Percentiles rank a stretch among this genome's conserved stretches.
Evolutionary conservation across 1,140 invertebrate species (phyloP).

Genomic region (Drosophila athabasca): DNA sequence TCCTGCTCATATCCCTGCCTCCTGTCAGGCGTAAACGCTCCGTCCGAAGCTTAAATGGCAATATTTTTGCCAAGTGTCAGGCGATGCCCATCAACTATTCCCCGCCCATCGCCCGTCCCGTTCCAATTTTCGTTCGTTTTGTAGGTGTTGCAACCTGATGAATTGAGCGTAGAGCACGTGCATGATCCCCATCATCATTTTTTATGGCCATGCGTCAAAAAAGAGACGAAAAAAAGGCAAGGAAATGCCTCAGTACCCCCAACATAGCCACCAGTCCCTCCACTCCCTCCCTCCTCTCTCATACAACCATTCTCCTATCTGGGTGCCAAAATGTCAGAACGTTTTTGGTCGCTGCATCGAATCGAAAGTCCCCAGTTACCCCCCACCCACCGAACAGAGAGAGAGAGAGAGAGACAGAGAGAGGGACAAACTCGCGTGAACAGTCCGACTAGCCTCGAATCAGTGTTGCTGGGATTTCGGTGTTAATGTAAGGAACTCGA

Average conservation of each 20-base stretch:
- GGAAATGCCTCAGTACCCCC: constrained; percentile 22
- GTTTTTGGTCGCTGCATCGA: constrained; percentile 43
- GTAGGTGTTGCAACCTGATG: constrained; percentile 74
- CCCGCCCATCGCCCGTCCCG: background rate
- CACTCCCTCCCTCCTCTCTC: background rate
- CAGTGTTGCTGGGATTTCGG: constrained; percentile 16
- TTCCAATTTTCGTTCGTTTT: constrained; percentile 25
- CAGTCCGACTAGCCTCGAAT: background rate
- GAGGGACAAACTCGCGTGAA: background rate
- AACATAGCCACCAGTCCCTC: background rate
- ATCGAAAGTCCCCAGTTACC: constrained; percentile 40
- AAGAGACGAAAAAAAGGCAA: constrained; percentile 34
- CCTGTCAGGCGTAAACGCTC: constrained; percentile 72
- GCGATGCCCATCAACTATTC: constrained; percentile 61
- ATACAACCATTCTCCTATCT: background rate
- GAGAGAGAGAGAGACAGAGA: no score
- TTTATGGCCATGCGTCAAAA: constrained; percentile 78
- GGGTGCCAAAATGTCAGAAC: constrained; percentile 73
- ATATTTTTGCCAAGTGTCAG: constrained; percentile 75
- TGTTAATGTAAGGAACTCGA: constrained; percentile 20
- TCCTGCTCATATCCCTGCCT: background rate
- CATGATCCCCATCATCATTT: constrained; percentile 80
- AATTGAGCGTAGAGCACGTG: constrained; percentile 78
- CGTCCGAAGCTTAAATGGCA: constrained; percentile 75
- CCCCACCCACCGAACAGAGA: no score